phyloP scores from a whole-genome alignment of 1,140 invertebrate genomes.

The Akabosia matsudoensis region DNA sequence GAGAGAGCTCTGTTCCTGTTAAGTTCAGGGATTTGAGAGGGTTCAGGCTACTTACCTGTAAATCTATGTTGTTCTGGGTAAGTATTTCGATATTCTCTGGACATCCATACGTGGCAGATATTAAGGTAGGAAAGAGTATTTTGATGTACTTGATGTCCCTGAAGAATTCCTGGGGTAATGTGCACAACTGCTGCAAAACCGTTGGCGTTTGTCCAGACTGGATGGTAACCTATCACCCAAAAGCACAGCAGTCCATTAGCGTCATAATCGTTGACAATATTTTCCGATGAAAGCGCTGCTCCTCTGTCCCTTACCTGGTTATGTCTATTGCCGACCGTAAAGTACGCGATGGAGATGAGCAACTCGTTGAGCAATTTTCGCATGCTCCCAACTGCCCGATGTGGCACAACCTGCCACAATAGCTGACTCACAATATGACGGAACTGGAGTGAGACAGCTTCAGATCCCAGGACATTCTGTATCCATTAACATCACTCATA shows the following conservation, averaged over 20 bases:
- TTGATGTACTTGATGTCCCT: conserved; percentile 69
- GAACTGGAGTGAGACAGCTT: conserved; percentile 80
- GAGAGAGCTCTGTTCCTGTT: no score
- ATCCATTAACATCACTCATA: conserved; percentile 32
- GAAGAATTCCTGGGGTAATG: conserved; percentile 84
- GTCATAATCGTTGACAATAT: neutral
- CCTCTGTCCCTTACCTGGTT: conserved; percentile 81
- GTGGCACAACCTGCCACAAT: conserved; percentile 69
- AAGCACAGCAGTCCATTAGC: conserved; percentile 15
- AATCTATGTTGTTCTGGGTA: conserved; percentile 69
- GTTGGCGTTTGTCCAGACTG: conserved; percentile 77
- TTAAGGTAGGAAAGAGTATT: conserved; percentile 81
- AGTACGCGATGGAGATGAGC: conserved; percentile 74
- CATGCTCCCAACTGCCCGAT: conserved; percentile 52
- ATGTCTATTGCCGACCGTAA: conserved; percentile 71
- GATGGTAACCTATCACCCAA: conserved; percentile 64
- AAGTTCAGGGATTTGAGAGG: no score
- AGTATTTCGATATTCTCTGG: conserved; percentile 65
- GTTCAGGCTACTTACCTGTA: conserved; percentile 8
- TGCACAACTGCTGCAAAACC: conserved; percentile 84
- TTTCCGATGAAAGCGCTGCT: no score
- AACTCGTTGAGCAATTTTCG: conserved; percentile 66
- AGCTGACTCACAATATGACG: conserved; percentile 81
- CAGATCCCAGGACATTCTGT: conserved; percentile 76
- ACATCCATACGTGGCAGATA: conserved; percentile 73